Base-by-base conservation (phyloP, 2,888 invertebrate species). In the Synergus gifuensis region DNA sequence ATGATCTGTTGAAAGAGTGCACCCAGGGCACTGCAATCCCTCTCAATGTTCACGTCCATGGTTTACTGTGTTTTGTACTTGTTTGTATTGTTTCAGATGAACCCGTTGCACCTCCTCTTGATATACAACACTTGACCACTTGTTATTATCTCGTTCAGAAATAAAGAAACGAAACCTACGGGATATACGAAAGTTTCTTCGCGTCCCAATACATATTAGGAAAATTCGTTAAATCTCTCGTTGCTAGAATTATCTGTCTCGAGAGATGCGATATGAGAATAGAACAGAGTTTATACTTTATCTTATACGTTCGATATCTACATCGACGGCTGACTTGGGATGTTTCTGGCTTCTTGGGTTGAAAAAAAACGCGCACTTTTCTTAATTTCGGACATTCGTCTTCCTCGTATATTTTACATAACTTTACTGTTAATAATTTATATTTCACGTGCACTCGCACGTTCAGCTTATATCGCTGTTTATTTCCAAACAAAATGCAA, bases 1-100 rank as follows among this genome's bases (percentile, higher is more conserved):
- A 99, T 96, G 88, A 99, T 98, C 93, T 98, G 97, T 93, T 98
- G 98, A 93, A 98, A 98, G 87, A 98, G 95, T 91, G 97, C 97
- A 93, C 98, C 98, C 81, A 88, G 94, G 87, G 97, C 97, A 92
- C 97, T 96, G 92, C 96, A 96, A 93, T 98, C 98, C 93, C 96
- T 95, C 92, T 96, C 96, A 89, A 95, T 94, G 90, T 94, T 95
- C 90, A 94, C 94, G 93, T 96, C 96, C 96, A 96, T 96, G 84
- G 88, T 90, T 83, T 78, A 77, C 79, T 80, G 76, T 78, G 73
- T 22, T 36, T 76, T 36, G 40, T 64, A 54, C 54, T 54, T 36
- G 36, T 36, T 36, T 36, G 36, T 36, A 36, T 36, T 36, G 36
- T 36, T 36, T 36, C 5, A 36, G 36, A 36, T 36, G 36, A 36